Percentiles rank a stretch among this genome's conserved stretches.
Evolutionary conservation across 2,113 vertebrate species (phyloP).

Genomic region (Butorides virescens): DNA sequence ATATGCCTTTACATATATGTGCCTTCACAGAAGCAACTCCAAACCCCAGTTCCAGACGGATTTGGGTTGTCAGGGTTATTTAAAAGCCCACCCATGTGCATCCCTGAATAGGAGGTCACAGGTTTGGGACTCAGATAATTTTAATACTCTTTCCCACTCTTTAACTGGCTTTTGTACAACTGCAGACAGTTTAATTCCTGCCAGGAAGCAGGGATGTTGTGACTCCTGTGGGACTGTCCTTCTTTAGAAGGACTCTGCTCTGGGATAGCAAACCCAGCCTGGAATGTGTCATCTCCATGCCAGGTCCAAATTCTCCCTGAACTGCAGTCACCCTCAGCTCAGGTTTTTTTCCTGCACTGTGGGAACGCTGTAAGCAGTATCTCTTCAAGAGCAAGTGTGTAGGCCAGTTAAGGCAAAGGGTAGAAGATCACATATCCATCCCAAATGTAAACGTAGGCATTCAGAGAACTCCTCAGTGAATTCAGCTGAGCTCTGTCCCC

Average conservation of each 20-base stretch:
- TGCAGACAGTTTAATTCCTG: neutral
- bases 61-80: neutral
- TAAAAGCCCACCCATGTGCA: neutral
- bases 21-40: neutral
- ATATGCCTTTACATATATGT: neutral
- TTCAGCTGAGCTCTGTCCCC: no score
- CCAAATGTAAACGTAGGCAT: no score
- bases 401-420: no score
- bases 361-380: no score
- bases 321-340: neutral
- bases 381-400: no score
- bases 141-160: neutral
- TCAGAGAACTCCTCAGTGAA: no score
- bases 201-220: neutral
- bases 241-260: neutral
- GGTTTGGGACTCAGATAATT: neutral
- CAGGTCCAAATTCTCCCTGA: neutral
- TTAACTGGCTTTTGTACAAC: neutral
- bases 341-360: no score
- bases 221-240: accelerated
- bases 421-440: no score
- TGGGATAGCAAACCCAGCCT: neutral
- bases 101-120: neutral
- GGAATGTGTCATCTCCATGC: accelerated
- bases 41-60: accelerated